A percentile compares a stretch with the other conserved stretches of the same genome.
Evolutionary conservation across 2,797 vertebrate species (phyloP).

Genomic region (Sebastes steindachneri): DNA sequence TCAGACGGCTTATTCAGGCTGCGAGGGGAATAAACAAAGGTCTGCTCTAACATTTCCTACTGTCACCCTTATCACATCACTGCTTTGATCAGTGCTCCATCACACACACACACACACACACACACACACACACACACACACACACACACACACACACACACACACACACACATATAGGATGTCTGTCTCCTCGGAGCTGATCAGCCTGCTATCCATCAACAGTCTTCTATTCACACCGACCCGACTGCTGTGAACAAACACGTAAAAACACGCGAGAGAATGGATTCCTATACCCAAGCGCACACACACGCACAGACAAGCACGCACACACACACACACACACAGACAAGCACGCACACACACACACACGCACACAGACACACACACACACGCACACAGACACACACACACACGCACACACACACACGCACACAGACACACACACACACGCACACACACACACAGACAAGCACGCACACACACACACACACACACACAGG

Average conservation of each 20-base stretch:
- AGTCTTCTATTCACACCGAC: conserved; percentile 36
- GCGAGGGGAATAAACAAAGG: conserved; percentile 40
- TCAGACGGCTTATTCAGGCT: conserved; percentile 2
- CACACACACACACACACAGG: not conserved
- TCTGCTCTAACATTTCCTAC: conserved; percentile 43
- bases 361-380: conserved; percentile 12
- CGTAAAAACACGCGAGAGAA: conserved; percentile 37
- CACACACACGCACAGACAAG: conserved; percentile 24
- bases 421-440: conserved; percentile 3
- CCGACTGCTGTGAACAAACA: conserved; percentile 52
- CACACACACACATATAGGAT: not conserved
- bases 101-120: not conserved
- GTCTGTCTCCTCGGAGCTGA: conserved; percentile 20
- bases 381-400: not conserved
- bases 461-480: not conserved
- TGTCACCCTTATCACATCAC: conserved; percentile 35
- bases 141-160: not conserved
- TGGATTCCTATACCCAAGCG: conserved; percentile 37
- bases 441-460: not conserved
- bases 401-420: conserved; percentile 13
- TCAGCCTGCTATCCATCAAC: conserved; percentile 46
- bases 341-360: not conserved
- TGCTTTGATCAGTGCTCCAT: conserved; percentile 20
- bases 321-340: not conserved
- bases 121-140: not conserved